These are phyloP conservation scores for Campoplex capitator DNA, from an alignment of 2,888 invertebrate genomes.

Conservation along the genomic window DNA sequence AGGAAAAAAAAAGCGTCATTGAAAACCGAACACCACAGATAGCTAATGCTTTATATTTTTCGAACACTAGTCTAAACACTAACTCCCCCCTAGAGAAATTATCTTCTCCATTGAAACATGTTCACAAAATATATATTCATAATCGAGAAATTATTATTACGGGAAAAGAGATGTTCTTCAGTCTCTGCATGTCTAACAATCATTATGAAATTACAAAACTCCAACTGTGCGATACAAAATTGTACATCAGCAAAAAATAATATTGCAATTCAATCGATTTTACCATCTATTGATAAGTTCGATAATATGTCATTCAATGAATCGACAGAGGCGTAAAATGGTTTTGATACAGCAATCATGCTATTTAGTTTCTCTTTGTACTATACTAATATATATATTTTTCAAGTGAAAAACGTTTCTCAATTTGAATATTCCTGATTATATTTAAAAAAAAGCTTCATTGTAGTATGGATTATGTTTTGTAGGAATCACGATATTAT, in stretches of 20 bases:
- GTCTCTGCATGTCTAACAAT: neutral
- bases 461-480: no score
- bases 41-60: constrained; percentile 11
- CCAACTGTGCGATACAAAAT: neutral
- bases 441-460: no score
- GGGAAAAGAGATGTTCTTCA: neutral
- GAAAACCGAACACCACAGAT: constrained; percentile 18
- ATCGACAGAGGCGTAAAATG: neutral
- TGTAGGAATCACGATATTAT: no score
- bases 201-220: neutral
- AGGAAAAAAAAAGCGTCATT: constrained; percentile 26
- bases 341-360: no score
- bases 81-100: neutral
- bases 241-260: neutral
- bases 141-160: neutral
- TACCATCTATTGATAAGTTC: neutral
- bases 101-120: neutral
- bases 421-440: no score
- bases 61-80: neutral
- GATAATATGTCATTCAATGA: neutral
- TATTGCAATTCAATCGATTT: neutral
- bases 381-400: no score
- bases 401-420: no score
- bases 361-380: no score
- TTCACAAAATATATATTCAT: neutral